A percentile compares a stretch with the other conserved stretches of the same genome.
Conservation (phyloP, 1,140 invertebrate species). For the Drosophila persimilis region DNA sequence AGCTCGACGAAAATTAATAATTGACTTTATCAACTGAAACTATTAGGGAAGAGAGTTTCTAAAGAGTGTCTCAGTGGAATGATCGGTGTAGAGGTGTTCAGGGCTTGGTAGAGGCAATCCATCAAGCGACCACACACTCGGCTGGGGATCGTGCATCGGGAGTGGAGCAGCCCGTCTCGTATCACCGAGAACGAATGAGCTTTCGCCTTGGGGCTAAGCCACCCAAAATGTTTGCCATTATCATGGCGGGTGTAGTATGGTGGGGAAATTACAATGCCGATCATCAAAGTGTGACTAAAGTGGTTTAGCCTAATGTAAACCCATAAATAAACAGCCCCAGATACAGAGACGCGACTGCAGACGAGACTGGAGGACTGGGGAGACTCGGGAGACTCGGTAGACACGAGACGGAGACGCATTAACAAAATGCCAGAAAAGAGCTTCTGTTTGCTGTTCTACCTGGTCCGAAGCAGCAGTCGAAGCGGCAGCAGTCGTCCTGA, state of each 20-base stretch:
- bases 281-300: constrained; percentile 83
- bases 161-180: constrained; percentile 1
- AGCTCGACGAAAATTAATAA: constrained; percentile 70
- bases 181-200: constrained; percentile 26
- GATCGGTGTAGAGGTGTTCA: no score
- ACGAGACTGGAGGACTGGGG: constrained; percentile 3
- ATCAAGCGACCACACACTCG: constrained; percentile 67
- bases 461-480: constrained; percentile 8
- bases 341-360: constrained; percentile 22
- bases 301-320: constrained; percentile 83
- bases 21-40: constrained; percentile 63
- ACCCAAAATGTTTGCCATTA: constrained; percentile 77
- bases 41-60: constrained; percentile 32
- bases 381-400: constrained; percentile 15
- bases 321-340: constrained; percentile 73
- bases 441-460: constrained; percentile 74
- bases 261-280: constrained; percentile 67
- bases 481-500: no score
- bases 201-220: constrained; percentile 37
- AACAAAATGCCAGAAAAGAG: constrained; percentile 82
- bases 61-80: background rate
- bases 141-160: background rate
- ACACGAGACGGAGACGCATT: constrained; percentile 67
- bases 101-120: constrained; percentile 41
- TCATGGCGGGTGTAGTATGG: constrained; percentile 5